Conservation (phyloP, 2,113 vertebrate genomes). For the Pipa parva region DNA sequence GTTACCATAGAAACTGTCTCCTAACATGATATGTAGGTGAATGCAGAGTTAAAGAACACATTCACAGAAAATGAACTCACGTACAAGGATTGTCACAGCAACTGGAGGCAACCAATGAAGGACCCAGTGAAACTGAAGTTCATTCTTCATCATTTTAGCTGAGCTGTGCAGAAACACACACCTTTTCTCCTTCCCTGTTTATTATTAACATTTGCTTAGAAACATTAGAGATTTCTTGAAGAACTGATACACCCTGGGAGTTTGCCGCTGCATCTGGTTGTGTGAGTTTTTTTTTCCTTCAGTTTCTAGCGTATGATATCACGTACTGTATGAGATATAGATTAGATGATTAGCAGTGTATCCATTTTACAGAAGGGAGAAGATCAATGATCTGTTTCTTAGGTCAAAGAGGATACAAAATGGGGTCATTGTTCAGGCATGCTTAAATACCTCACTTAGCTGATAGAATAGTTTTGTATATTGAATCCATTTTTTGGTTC, state of each 20-base stretch:
- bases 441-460: too few species aligned
- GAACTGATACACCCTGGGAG: neutral
- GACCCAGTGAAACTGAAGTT: neutral
- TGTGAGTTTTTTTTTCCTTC: constrained; percentile 14
- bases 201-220: neutral
- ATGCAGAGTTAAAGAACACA: neutral
- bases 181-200: neutral
- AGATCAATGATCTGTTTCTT: too few species aligned
- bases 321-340: neutral
- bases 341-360: too few species aligned
- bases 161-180: neutral
- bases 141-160: neutral
- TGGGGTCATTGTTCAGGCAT: too few species aligned
- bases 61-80: constrained; percentile 9
- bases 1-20: constrained; percentile 27
- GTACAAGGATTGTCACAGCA: constrained; percentile 9
- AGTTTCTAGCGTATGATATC: neutral
- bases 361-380: too few species aligned
- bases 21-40: constrained; percentile 32
- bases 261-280: neutral
- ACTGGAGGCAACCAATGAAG: neutral
- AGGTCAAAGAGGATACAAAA: too few species aligned
- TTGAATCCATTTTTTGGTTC: too few species aligned
- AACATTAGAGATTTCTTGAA: neutral
- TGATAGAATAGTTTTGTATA: too few species aligned